Base-by-base conservation (phyloP, 2,888 invertebrate genomes). In the Thymelicus sylvestris region DNA sequence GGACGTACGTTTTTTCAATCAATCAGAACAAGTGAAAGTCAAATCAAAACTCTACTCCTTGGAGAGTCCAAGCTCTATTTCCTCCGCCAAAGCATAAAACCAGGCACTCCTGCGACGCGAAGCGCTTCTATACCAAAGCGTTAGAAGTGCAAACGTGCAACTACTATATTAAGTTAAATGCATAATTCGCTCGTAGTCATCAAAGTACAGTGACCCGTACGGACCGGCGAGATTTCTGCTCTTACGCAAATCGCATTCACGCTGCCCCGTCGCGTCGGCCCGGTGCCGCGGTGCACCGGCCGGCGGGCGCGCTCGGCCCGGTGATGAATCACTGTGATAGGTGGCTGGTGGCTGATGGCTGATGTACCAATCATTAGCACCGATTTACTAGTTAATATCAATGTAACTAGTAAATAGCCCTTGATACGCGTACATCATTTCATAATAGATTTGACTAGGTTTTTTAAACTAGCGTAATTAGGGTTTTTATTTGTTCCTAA, bases 241-340 rank as follows among this genome's bases (percentile, higher is more conserved):
- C 66, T 72, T 74, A 65, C 72, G 72, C 72, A 66, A 74, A 66
- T 61, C 60, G 60, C 72, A 55, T 59, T 66, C 66, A 64, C 72
- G 61, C 66, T 57, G 68, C 65, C 24, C 61, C 57, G 68, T 63
- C 41, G 31, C 31, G 31, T 31, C 31, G 31, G 63, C 59, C 60
- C 60, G 44, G 66, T 59, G 62, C 59, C 59, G 52, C 60, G 44
- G 66, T 59, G 62, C 59, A 67, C 64, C 50, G 65, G 61, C 41
- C 66, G 31, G 44, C 65, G 65, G 50, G 31, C 47, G 55, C 50
- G 57, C 5, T 31, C 31, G 31, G 31, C 31, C 41, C 69, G 39
- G 57, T 69, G 63, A 69, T 69, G 69, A 69, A 64, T 69, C 69
- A 69, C 64, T 52, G 63, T 47, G 57, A 69, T 57, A 63, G 63